phyloP scores from a whole-genome alignment of 2,888 invertebrate genomes.

The Stenichneumon culpator region DNA sequence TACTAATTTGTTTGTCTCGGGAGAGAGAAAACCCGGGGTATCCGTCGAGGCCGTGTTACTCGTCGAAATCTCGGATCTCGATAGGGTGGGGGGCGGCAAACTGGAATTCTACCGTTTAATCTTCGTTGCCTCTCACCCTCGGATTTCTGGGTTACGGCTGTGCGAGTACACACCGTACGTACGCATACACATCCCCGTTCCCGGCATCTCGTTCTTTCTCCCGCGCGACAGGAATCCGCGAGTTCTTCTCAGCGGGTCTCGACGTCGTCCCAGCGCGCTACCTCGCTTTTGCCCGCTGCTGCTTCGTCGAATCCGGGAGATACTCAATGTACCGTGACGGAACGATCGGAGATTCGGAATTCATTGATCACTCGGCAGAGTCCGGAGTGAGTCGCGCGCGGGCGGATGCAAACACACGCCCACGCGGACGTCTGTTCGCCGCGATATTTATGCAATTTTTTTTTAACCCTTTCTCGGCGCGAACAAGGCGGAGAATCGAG shows the following conservation, averaged over 20 bases:
- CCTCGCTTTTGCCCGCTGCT: neutral
- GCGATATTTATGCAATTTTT: neutral
- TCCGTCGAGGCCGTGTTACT: constrained; percentile 11
- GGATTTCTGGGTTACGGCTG: neutral
- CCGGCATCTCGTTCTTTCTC: constrained; percentile 14
- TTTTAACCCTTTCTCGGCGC: neutral
- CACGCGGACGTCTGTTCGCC: neutral
- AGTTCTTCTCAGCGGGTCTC: constrained; percentile 18
- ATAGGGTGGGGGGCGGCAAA: constrained; percentile 65
- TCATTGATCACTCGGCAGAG: constrained; percentile 10
- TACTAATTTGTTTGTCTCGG: constrained; percentile 84
- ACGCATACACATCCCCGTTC: neutral
- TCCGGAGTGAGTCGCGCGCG: neutral
- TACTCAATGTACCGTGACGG: neutral
- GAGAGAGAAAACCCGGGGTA: constrained; percentile 45
- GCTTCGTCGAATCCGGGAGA: neutral
- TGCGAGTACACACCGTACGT: neutral
- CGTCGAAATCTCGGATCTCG: constrained; percentile 65
- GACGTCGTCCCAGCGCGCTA: neutral
- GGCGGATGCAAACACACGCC: neutral
- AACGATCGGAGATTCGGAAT: neutral
- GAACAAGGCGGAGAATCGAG: constrained; percentile 45
- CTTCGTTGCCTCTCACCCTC: constrained; percentile 72
- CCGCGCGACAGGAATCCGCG: neutral
- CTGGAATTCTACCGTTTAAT: constrained; percentile 84